Base-by-base conservation (phyloP, 1,140 invertebrate species). In the Glossosoma conforme region DNA sequence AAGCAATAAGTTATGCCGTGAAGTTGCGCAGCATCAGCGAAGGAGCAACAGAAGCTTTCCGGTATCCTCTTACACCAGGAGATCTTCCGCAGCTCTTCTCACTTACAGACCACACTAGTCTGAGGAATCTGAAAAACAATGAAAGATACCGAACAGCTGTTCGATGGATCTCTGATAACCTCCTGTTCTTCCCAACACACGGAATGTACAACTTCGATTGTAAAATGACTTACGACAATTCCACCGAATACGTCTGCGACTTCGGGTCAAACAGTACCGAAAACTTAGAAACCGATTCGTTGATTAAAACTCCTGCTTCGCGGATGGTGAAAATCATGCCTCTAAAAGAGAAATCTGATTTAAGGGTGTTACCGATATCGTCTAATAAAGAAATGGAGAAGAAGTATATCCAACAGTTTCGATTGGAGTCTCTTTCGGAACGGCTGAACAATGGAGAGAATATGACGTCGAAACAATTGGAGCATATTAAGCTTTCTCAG, bases 181-280 rank as follows among this genome's bases (percentile, higher is more conserved):
- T 63, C 32, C 69, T 80, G 38, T 86, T 78, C 61, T 86, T 85
- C 61, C 84, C 83, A 4, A 69, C 79, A 1, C 63, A 68, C 2
- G 65, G 65, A 38, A 59, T 75, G 22, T 75, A 67, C 45, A 37
- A 45, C 36, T 50, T 58, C 2, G 44, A 32, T 18, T 58, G 56
- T 45, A 24, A 44, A 28, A 41, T 32, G 4, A 19, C 40, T 2
- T 20, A 33, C n/a, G 48, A 48, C 32, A 58, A 53, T 40, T 44
- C 42, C 2, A 41, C 56, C 3, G 36, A 46, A 13, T 30, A 42
- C 14, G 9, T 38, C 20, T 58, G 56, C 19, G 51, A 45, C 13
- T 54, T 58, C 28, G 56, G 56, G 22, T 38, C 46, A 2, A 57
- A 45, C 22, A 28, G 30, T n/a, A 50, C 42, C 15, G 30, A 22